Conservation (phyloP, 2,888 invertebrate genomes). For the Timandra comae region DNA sequence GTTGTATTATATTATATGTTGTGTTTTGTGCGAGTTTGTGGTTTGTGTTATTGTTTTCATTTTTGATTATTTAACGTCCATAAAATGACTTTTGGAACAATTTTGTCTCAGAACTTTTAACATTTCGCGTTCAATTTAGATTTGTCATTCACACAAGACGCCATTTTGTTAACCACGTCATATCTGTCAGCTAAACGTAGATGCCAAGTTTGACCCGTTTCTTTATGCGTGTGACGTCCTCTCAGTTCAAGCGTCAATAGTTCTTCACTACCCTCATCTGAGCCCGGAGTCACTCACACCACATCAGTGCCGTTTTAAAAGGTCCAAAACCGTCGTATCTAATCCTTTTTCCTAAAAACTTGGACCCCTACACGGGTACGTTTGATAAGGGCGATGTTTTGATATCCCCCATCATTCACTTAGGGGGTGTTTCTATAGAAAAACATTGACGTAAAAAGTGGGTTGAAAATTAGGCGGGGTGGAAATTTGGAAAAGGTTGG, state of each 20-base stretch:
- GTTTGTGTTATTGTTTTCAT: constrained; percentile 4
- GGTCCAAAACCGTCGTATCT: constrained; percentile 49
- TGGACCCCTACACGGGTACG: constrained; percentile 40
- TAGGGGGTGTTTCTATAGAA: constrained; percentile 66
- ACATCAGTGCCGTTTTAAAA: constrained; percentile 43
- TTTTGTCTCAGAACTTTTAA: too few relatives aligned
- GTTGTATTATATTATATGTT: too few relatives aligned
- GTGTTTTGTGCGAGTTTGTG: constrained; percentile 12
- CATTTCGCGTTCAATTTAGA: too few relatives aligned
- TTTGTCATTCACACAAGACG: too few relatives aligned
- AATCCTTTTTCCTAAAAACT: constrained; percentile 70
- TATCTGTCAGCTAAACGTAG: too few relatives aligned
- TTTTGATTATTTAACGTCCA: too few relatives aligned
- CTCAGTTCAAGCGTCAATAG: too few relatives aligned
- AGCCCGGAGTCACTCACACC: constrained; percentile 29
- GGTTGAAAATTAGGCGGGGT: constrained; percentile 58
- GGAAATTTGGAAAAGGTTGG: constrained; percentile 56
- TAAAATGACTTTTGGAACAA: too few relatives aligned
- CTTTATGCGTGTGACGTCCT: too few relatives aligned
- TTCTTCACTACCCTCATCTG: too few relatives aligned
- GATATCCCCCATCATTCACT: constrained; percentile 71
- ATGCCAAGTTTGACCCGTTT: too few relatives aligned
- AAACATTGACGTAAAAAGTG: constrained; percentile 76
- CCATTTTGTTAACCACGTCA: too few relatives aligned
- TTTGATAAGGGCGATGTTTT: constrained; percentile 71